These are phyloP conservation scores for Hyposmocoma kahamanoa DNA, from an alignment of 1,140 invertebrate species.

Conservation along the genomic window DNA sequence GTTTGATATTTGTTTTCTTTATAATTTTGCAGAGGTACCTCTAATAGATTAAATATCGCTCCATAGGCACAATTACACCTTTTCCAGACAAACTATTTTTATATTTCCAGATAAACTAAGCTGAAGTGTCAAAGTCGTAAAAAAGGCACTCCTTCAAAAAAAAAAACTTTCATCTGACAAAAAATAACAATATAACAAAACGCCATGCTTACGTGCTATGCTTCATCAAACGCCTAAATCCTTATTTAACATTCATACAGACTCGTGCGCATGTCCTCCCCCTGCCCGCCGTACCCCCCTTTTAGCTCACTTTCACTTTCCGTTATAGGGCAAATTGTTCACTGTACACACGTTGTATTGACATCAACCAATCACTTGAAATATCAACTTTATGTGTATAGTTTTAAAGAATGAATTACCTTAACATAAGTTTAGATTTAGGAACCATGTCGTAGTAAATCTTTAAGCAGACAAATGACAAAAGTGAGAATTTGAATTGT, in stretches of 20 bases:
- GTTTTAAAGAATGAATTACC: slow-evolving; percentile 17
- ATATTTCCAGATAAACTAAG: no score
- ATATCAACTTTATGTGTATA: slow-evolving; percentile 10
- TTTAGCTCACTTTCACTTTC: slow-evolving; percentile 63
- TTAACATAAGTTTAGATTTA: neutral
- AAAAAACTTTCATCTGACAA: slow-evolving; percentile 20
- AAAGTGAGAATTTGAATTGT: slow-evolving; percentile 19
- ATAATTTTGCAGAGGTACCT: no score
- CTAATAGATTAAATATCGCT: no score
- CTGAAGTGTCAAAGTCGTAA: no score
- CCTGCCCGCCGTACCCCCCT: slow-evolving; percentile 22
- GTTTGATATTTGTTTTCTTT: no score
- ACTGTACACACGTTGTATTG: slow-evolving; percentile 24
- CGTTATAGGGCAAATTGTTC: slow-evolving; percentile 56
- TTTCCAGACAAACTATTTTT: no score
- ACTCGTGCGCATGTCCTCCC: slow-evolving; percentile 37
- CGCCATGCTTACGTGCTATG: slow-evolving; percentile 34
- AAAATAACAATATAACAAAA: slow-evolving; percentile 14
- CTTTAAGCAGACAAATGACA: slow-evolving; percentile 31
- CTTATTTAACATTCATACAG: slow-evolving; percentile 55
- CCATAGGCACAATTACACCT: no score
- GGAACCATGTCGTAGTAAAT: slow-evolving; percentile 36
- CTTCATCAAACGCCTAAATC: slow-evolving; percentile 59
- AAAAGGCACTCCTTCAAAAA: no score
- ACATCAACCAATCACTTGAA: neutral